Conservation (phyloP, 2,888 invertebrate genomes). For the Amorpha juglandis region DNA sequence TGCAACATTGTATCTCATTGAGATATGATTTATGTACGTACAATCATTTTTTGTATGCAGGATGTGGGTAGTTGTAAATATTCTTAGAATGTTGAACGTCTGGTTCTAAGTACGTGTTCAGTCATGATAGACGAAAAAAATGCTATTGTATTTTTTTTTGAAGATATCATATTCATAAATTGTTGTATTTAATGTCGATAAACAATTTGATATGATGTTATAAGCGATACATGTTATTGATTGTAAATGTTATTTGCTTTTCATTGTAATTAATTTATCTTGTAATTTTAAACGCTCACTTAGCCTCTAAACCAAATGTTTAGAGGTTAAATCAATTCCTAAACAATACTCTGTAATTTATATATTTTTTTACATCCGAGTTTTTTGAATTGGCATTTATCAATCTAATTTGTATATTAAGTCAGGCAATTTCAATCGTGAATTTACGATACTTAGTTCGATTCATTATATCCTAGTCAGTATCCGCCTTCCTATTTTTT, state of each 20-base stretch:
- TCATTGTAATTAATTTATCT: slow-evolving; percentile 8
- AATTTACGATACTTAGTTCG: not conserved
- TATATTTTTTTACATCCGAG: not conserved
- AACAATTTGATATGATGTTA: no score
- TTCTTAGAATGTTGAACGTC: slow-evolving; percentile 21
- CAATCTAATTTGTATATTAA: not conserved
- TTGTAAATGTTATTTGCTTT: slow-evolving; percentile 15
- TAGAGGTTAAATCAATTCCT: not conserved
- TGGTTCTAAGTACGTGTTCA: slow-evolving; percentile 1
- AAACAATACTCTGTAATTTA: slow-evolving; percentile 2
- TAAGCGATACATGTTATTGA: not conserved
- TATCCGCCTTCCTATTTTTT: not conserved
- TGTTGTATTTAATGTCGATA: not conserved
- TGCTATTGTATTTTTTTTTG: slow-evolving; percentile 16
- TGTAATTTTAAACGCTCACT: slow-evolving; percentile 7
- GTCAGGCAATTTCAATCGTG: not conserved
- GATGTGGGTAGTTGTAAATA: slow-evolving; percentile 24
- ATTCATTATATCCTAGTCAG: not conserved
- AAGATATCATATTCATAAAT: not conserved
- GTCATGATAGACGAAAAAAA: slow-evolving; percentile 19
- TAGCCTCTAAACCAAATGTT: slow-evolving; percentile 6
- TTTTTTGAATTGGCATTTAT: not conserved
- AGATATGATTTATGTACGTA: slow-evolving; percentile 20
- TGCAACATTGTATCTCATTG: slow-evolving; percentile 21
- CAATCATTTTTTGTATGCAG: slow-evolving; percentile 17